These are phyloP conservation scores for Papilio demoleus DNA, from an alignment of 2,888 invertebrate genomes.

Conservation along the genomic window DNA sequence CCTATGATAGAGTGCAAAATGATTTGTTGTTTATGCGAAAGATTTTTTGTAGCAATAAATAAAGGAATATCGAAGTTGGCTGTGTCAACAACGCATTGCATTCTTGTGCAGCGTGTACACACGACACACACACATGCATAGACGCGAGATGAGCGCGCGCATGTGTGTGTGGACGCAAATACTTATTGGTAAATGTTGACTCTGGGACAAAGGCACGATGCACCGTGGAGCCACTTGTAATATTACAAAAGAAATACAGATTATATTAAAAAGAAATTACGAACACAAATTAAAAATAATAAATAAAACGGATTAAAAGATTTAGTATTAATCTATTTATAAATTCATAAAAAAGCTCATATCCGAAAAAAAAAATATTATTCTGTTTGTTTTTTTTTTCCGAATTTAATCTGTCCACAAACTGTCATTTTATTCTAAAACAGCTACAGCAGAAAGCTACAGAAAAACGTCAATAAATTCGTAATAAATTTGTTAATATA, in stretches of 20 bases:
- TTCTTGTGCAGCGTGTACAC: constrained; percentile 78
- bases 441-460: too few relatives aligned
- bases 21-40: constrained; percentile 48
- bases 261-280: too few relatives aligned
- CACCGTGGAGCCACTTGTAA: constrained; percentile 46
- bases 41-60: constrained; percentile 82
- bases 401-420: too few relatives aligned
- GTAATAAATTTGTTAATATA: too few relatives aligned
- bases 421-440: too few relatives aligned
- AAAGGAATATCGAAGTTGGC: constrained; percentile 83
- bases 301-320: too few relatives aligned
- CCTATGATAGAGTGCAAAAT: constrained; percentile 47
- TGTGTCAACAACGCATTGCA: constrained; percentile 83
- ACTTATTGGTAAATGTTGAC: constrained; percentile 81
- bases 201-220: constrained; percentile 52
- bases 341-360: too few relatives aligned
- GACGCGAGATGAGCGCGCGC: constrained; percentile 43
- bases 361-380: too few relatives aligned
- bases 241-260: background rate
- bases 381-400: too few relatives aligned
- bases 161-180: constrained; percentile 74
- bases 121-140: constrained; percentile 58
- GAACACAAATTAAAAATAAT: too few relatives aligned
- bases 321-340: too few relatives aligned
- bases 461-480: too few relatives aligned